Evolutionary conservation across 2,888 invertebrate species (phyloP).

Genomic region (Piscicola geometra): DNA sequence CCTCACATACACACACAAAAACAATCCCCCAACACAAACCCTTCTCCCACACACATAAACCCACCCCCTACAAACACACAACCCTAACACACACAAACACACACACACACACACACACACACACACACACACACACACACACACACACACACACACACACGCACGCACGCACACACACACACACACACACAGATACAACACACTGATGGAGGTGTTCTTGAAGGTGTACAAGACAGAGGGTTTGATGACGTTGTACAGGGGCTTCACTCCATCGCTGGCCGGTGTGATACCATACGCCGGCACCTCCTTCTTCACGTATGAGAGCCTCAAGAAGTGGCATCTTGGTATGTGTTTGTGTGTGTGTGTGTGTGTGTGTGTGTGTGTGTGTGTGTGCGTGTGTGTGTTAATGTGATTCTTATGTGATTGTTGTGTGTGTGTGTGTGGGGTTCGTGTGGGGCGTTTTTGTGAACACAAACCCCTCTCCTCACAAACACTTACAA

Average conservation of each 20-base stretch:
- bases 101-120: too few relatives aligned
- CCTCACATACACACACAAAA: too few relatives aligned
- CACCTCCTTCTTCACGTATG: conserved; percentile 93
- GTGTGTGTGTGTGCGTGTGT: background rate
- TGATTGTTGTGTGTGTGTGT: background rate
- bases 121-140: too few relatives aligned
- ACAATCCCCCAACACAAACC: too few relatives aligned
- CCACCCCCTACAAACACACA: too few relatives aligned
- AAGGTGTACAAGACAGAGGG: conserved; percentile 76
- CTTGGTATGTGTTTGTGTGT: conserved; percentile 46
- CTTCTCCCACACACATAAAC: too few relatives aligned
- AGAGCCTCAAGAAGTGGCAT: conserved; percentile 74
- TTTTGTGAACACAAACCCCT: background rate
- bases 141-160: too few relatives aligned
- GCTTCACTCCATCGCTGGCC: conserved; percentile 80
- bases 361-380: background rate
- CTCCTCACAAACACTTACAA: background rate
- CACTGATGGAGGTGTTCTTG: conserved; percentile 54
- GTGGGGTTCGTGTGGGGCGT: background rate
- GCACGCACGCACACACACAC: too few relatives aligned
- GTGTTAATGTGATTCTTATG: background rate
- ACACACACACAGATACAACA: conserved; percentile 36
- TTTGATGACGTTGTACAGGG: conserved; percentile 71
- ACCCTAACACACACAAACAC: too few relatives aligned
- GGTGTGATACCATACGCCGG: conserved; percentile 96